Evolutionary conservation across 92 coral and sea anemone species (phyloP).

Genomic region (Plumapathes pennacea): DNA sequence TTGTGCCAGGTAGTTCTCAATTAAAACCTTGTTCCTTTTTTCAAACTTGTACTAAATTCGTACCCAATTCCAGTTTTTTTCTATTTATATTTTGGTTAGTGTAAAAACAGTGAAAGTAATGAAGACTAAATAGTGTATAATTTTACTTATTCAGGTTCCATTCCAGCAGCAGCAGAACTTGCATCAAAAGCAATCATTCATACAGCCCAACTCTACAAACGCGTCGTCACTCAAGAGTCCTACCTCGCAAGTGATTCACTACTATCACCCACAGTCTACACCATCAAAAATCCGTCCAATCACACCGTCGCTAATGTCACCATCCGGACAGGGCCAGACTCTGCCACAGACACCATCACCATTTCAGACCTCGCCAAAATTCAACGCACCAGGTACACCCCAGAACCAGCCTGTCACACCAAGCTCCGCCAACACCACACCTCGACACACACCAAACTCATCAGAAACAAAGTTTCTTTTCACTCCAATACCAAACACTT

Average conservation of each 20-base stretch:
- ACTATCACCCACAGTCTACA: slow-evolving; percentile 62
- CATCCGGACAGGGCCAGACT: slow-evolving; percentile 67
- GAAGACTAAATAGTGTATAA: no score
- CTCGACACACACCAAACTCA: slow-evolving; percentile 90
- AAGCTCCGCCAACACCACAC: slow-evolving; percentile 69
- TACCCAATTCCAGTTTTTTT: no score
- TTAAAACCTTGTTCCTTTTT: no score
- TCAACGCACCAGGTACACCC: slow-evolving; percentile 87
- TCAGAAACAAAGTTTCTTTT: slow-evolving; percentile 88
- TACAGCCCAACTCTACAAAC: slow-evolving; percentile 75
- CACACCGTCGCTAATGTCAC: slow-evolving; percentile 90
- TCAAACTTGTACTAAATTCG: no score
- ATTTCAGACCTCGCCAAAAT: slow-evolving; percentile 93
- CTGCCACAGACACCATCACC: slow-evolving; percentile 77
- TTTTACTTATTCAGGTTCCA: no score
- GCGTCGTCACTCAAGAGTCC: slow-evolving; percentile 66
- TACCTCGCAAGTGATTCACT: slow-evolving; percentile 69
- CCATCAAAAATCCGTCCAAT: slow-evolving; percentile 76
- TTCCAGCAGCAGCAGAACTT: slow-evolving; percentile 71
- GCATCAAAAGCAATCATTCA: slow-evolving; percentile 71
- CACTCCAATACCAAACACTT: slow-evolving; percentile 81
- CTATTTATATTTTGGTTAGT: no score
- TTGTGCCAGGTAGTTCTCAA: no score
- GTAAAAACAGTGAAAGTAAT: no score
- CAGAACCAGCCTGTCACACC: slow-evolving; percentile 96